Conservation (phyloP, 37 sponge, comb jelly and placozoan species). For the Axinella damicornis region DNA sequence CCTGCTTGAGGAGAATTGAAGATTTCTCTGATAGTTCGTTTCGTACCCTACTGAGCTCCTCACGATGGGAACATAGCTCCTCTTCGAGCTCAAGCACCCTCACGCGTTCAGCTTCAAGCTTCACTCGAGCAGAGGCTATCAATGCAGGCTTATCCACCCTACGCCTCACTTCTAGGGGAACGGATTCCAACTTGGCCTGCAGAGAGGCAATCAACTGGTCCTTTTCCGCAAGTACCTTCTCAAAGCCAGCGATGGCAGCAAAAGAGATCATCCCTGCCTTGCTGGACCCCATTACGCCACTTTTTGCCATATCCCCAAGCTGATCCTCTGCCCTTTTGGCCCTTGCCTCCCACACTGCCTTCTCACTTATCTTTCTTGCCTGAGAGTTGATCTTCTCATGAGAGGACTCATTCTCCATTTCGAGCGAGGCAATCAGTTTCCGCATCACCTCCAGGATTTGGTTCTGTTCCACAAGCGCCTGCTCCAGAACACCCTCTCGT, state of each 20-base stretch:
- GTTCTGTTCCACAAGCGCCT: constrained; percentile 66
- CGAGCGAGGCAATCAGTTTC: constrained; percentile 48
- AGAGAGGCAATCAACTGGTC: constrained; percentile 40
- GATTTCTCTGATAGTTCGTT: constrained; percentile 9
- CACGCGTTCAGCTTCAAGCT: constrained; percentile 47
- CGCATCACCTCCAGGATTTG: constrained; percentile 62
- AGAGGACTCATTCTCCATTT: constrained; percentile 35
- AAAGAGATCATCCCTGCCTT: constrained; percentile 2
- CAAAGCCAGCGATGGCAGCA: constrained; percentile 28
- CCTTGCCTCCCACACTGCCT: background rate
- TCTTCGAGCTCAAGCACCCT: constrained; percentile 48
- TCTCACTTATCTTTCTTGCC: constrained; percentile 18
- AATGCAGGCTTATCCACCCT: background rate
- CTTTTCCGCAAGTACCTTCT: constrained; percentile 34
- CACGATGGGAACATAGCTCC: constrained; percentile 36
- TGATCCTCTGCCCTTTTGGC: constrained; percentile 22
- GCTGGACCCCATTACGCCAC: background rate
- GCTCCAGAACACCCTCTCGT: constrained; percentile 47
- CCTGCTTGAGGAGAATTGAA: constrained; percentile 31
- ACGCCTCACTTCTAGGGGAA: background rate
- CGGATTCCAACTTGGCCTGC: constrained; percentile 6
- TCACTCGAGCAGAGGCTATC: background rate
- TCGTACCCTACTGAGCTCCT: constrained; percentile 20
- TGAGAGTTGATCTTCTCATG: constrained; percentile 27
- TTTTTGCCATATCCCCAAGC: background rate